These are phyloP conservation scores for Periparus ater DNA, from an alignment of 2,797 vertebrate genomes.

Conservation along the genomic window DNA sequence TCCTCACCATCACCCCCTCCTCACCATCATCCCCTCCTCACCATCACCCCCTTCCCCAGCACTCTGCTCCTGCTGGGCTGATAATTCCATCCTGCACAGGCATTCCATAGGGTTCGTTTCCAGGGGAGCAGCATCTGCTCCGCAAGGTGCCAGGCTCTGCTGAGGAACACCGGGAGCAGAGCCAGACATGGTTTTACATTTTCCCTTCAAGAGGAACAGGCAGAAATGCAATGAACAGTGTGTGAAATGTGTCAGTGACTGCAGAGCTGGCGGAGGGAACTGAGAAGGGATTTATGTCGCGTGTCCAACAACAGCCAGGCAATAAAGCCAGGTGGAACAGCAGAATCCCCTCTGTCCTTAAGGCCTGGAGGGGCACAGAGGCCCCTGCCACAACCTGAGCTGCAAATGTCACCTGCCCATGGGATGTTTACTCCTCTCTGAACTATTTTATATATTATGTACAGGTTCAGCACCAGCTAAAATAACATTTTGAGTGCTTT, in stretches of 20 bases:
- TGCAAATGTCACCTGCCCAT: not conserved
- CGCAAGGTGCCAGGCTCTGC: not conserved
- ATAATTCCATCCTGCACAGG: accelerated
- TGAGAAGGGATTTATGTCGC: accelerated
- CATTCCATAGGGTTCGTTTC: accelerated
- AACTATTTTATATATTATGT: not conserved
- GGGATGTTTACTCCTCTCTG: not conserved
- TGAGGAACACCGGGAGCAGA: accelerated
- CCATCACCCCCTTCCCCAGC: accelerated
- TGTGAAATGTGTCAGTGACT: not conserved
- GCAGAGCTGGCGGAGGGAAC: not conserved
- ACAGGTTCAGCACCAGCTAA: not conserved
- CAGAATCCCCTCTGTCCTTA: accelerated
- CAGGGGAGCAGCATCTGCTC: not conserved
- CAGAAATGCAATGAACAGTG: accelerated
- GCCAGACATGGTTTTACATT: accelerated
- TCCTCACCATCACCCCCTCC: too few species aligned
- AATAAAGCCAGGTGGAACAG: not conserved
- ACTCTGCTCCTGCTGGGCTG: not conserved
- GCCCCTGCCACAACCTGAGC: not conserved
- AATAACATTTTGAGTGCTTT: not conserved
- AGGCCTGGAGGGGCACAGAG: not conserved
- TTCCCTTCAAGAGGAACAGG: not conserved
- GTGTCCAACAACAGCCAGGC: not conserved
- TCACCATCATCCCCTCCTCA: not conserved